Percentiles rank a stretch among this genome's conserved stretches.
Conservation (phyloP, 1,140 invertebrate species). For the Drosophila mojavensis region DNA sequence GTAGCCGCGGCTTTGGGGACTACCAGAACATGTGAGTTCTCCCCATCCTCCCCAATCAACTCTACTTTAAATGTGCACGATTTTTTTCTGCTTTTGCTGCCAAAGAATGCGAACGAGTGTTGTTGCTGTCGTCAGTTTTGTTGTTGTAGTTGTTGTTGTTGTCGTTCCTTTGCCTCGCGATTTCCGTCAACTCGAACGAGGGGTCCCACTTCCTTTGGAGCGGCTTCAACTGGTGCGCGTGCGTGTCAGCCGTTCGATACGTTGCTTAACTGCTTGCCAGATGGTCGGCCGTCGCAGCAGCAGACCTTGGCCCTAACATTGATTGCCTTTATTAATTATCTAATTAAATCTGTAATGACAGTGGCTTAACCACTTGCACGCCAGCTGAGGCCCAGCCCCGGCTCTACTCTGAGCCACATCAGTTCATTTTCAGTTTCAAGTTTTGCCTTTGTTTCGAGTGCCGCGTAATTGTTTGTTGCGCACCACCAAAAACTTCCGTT, state of each 20-base stretch:
- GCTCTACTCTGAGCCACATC: too few relatives aligned
- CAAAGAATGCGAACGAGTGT: constrained; percentile 57
- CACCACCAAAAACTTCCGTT: constrained; percentile 71
- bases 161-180: constrained; percentile 57
- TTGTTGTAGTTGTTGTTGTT: constrained; percentile 29
- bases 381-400: background rate
- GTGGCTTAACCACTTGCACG: constrained; percentile 42
- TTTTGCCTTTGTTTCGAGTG: constrained; percentile 48
- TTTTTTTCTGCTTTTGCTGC: constrained; percentile 45
- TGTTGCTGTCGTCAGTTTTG: constrained; percentile 15
- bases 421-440: background rate
- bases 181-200: constrained; percentile 63
- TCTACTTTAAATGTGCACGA: constrained; percentile 73
- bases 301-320: constrained; percentile 48
- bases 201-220: constrained; percentile 46
- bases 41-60: constrained; percentile 66
- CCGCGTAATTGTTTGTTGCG: constrained; percentile 68
- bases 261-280: constrained; percentile 47
- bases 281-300: constrained; percentile 41
- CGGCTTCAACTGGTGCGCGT: constrained; percentile 53
- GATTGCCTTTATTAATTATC: constrained; percentile 83
- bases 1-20: background rate
- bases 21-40: constrained; percentile 32
- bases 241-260: constrained; percentile 53
- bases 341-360: constrained; percentile 81